Conservation (phyloP, 2,888 invertebrate species). For the Lycaena phlaeas region DNA sequence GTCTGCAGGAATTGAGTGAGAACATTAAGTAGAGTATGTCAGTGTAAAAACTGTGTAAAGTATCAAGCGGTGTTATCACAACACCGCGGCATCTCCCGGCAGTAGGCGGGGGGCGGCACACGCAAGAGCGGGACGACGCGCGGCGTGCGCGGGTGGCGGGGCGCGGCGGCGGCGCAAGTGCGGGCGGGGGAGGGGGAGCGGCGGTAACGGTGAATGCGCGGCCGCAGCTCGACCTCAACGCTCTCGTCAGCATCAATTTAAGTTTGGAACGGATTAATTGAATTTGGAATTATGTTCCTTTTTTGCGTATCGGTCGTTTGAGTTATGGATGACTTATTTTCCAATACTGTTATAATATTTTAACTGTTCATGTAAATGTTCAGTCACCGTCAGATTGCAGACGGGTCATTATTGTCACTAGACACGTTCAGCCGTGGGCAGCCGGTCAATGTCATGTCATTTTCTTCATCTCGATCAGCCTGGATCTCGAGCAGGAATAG, state of each 20-base stretch:
- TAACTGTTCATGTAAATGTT: neutral
- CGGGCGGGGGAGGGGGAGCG: constrained; percentile 27
- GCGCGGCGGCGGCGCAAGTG: constrained; percentile 36
- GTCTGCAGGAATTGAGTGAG: too few species aligned
- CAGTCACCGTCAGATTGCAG: too few species aligned
- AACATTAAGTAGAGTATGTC: too few species aligned
- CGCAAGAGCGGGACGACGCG: too few species aligned
- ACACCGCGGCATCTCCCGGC: constrained; percentile 26
- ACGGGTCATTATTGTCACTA: too few species aligned
- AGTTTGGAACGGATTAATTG: constrained; percentile 33
- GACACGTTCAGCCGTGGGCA: too few species aligned
- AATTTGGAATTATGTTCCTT: constrained; percentile 11
- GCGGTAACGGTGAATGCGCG: constrained; percentile 50
- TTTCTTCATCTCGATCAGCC: too few species aligned
- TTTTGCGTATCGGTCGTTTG: neutral
- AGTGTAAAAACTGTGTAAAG: too few species aligned
- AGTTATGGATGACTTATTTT: neutral
- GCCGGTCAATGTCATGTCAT: too few species aligned
- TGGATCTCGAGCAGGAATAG: too few species aligned
- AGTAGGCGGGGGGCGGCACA: too few species aligned
- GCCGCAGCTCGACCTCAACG: constrained; percentile 38
- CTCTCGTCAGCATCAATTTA: constrained; percentile 43
- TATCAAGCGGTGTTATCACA: constrained; percentile 17
- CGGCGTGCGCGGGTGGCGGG: constrained; percentile 50
- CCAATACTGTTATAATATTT: constrained; percentile 1